Percentiles rank a stretch among this genome's conserved stretches.
phyloP scores from a whole-genome alignment of 1,140 invertebrate genomes.

The Carposina sasakii region DNA sequence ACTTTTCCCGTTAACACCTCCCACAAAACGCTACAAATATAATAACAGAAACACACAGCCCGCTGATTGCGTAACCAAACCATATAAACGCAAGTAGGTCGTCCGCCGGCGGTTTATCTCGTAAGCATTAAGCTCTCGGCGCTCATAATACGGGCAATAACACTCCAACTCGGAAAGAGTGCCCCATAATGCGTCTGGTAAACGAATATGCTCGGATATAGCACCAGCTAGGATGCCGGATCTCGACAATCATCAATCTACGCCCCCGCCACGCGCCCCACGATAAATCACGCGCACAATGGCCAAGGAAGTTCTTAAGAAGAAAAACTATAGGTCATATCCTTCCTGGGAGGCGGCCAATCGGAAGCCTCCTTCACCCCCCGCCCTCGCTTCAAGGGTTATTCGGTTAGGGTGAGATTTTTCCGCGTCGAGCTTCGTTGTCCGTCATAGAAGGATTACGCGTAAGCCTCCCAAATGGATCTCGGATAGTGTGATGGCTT shows the following conservation, averaged over 20 bases:
- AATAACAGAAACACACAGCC: too few relatives aligned
- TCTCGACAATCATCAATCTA: constrained; percentile 48
- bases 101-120: too few relatives aligned
- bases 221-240: constrained; percentile 40
- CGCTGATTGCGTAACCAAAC: too few relatives aligned
- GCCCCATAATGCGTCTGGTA: constrained; percentile 57
- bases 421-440: constrained; percentile 39
- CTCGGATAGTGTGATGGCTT: constrained; percentile 16
- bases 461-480: constrained; percentile 23
- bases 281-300: constrained; percentile 68
- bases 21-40: too few relatives aligned
- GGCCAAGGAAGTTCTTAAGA: constrained; percentile 67
- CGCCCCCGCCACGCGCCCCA: constrained; percentile 24
- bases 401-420: constrained; percentile 47
- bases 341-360: constrained; percentile 65
- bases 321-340: constrained; percentile 71
- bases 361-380: constrained; percentile 37
- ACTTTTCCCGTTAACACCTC: too few relatives aligned
- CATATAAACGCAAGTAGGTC: too few relatives aligned
- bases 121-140: constrained; percentile 45
- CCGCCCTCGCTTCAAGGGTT: constrained; percentile 16
- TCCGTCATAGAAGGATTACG: constrained; percentile 47
- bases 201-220: constrained; percentile 63
- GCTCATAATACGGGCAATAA: constrained; percentile 59
- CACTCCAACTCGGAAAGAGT: constrained; percentile 55